A percentile compares a stretch with the other conserved stretches of the same genome.
Conservation (phyloP, 2,113 vertebrate genomes). For the Percopsis transmontana region DNA sequence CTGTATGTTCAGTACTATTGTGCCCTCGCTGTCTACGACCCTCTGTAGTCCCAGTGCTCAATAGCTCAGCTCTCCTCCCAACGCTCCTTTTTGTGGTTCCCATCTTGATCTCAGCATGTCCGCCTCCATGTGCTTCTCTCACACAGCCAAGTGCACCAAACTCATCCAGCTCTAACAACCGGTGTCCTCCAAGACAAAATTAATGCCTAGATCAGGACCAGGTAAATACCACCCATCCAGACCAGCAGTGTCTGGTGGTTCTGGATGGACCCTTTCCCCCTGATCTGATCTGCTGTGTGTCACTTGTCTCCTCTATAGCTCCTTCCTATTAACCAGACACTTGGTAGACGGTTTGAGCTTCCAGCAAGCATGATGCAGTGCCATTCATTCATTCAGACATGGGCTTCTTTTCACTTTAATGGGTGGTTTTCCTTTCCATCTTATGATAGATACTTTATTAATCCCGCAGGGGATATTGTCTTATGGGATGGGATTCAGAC, state of each 20-base stretch:
- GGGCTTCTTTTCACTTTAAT: background rate
- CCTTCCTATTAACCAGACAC: conserved; percentile 28
- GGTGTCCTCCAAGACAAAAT: conserved; percentile 80
- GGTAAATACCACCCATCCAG: conserved; percentile 71
- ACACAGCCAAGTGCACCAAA: conserved; percentile 80
- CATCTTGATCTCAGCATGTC: conserved; percentile 61
- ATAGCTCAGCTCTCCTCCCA: conserved; percentile 12
- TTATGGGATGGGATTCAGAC: conserved; percentile 8
- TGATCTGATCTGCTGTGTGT: conserved; percentile 29
- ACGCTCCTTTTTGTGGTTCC: conserved; percentile 26
- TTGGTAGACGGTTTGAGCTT: conserved; percentile 31
- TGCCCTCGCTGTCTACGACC: no score
- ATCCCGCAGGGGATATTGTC: no score
- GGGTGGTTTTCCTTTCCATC: conserved; percentile 39
- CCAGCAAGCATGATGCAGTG: conserved; percentile 49
- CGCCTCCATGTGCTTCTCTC: conserved; percentile 72
- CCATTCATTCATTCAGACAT: conserved; percentile 19
- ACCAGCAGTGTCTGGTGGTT: conserved; percentile 32
- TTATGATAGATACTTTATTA: no score
- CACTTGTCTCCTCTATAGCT: no score
- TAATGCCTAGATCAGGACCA: conserved; percentile 79
- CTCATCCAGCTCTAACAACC: conserved; percentile 69
- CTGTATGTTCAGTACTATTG: no score
- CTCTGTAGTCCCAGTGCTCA: no score
- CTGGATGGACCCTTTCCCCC: conserved; percentile 35